Evolutionary conservation across 30 jellyfish, hydroid and myxozoan genomes (phyloP).

Genomic region (Aurelia aurita complex sp. Pacific): DNA sequence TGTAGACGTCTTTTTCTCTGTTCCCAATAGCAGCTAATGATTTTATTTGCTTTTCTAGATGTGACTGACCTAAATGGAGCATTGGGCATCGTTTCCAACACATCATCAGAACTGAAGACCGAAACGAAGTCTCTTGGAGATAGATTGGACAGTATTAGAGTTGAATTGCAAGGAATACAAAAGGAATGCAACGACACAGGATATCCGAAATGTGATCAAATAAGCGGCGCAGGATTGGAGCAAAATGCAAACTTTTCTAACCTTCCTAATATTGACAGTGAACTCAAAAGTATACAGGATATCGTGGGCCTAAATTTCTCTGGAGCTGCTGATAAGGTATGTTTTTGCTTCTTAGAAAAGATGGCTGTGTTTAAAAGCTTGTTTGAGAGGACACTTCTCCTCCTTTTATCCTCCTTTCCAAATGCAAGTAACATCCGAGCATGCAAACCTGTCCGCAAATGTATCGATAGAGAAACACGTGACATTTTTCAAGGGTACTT

Average conservation of each 20-base stretch:
- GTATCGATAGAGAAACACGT: too few relatives aligned
- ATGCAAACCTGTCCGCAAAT: too few relatives aligned
- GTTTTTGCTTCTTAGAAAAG: neutral
- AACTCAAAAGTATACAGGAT: constrained; percentile 45
- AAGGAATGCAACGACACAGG: constrained; percentile 9
- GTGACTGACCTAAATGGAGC: constrained; percentile 52
- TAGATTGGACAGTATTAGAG: constrained; percentile 11
- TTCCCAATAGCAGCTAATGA: too few relatives aligned
- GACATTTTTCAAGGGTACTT: too few relatives aligned
- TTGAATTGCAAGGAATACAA: constrained; percentile 30
- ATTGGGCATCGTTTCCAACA: constrained; percentile 35
- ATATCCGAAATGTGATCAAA: constrained; percentile 18
- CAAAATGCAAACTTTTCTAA: constrained; percentile 70
- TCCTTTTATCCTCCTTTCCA: too few relatives aligned
- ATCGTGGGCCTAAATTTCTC: constrained; percentile 49
- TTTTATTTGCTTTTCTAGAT: constrained; percentile 33
- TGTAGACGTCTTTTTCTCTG: too few relatives aligned
- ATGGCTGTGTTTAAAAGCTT: too few relatives aligned
- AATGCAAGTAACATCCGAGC: too few relatives aligned
- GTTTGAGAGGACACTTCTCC: too few relatives aligned
- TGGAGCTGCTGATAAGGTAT: constrained; percentile 66
- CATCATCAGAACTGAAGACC: constrained; percentile 35
- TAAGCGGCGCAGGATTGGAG: constrained; percentile 36
- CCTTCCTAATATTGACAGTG: constrained; percentile 69
- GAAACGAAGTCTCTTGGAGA: constrained; percentile 33